Percentiles rank a stretch among this genome's conserved stretches.
These are phyloP conservation scores for Drosophila limbata DNA, from an alignment of 2,888 invertebrate species.

Conservation along the genomic window DNA sequence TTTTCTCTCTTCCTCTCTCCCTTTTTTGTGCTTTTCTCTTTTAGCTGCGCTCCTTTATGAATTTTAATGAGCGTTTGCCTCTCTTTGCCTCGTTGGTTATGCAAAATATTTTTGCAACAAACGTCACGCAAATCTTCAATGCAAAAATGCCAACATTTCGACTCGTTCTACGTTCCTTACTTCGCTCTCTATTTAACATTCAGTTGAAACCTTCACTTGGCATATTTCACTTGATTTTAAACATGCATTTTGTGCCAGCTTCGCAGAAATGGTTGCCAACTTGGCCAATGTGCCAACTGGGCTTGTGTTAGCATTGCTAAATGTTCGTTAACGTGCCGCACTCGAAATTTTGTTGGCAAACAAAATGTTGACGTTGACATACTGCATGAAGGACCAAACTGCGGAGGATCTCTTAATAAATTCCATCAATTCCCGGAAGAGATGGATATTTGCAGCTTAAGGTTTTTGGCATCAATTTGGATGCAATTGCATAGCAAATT, in stretches of 20 bases:
- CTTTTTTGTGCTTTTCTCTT: constrained; percentile 1
- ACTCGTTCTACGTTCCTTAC: background rate
- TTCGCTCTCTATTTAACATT: background rate
- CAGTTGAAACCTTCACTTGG: constrained; percentile 28
- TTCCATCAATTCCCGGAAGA: constrained; percentile 15
- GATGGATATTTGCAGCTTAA: constrained; percentile 1
- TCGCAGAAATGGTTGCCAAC: constrained; percentile 60
- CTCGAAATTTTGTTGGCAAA: constrained; percentile 73
- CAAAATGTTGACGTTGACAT: constrained; percentile 45
- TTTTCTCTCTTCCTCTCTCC: background rate
- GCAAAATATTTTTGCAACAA: constrained; percentile 65
- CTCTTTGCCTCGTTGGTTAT: constrained; percentile 58
- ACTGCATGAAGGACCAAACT: constrained; percentile 1
- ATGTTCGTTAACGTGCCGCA: constrained; percentile 77
- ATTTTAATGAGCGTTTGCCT: constrained; percentile 71
- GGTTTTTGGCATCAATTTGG: constrained; percentile 12
- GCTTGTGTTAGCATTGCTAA: constrained; percentile 69
- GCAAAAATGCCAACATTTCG: constrained; percentile 41
- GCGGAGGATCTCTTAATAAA: constrained; percentile 27
- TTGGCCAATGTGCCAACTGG: constrained; percentile 68
- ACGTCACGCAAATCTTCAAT: constrained; percentile 65
- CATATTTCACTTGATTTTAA: constrained; percentile 46
- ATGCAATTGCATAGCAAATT: constrained; percentile 15
- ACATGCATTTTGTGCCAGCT: constrained; percentile 54
- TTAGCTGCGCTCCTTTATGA: constrained; percentile 61